phyloP scores from a whole-genome alignment of 1,140 invertebrate genomes.

The Micrasema longulum region DNA sequence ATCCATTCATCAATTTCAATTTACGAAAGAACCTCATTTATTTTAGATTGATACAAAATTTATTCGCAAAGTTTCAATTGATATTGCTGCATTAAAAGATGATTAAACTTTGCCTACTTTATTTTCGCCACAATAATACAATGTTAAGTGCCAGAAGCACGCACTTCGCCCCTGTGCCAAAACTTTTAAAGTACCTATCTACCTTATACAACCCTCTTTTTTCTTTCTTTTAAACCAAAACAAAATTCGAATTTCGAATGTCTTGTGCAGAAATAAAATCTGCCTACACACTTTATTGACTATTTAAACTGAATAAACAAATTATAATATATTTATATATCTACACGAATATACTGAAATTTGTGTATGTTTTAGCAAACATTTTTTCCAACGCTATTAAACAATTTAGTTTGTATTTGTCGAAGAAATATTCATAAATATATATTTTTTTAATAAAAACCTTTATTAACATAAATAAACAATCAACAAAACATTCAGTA shows the following conservation, averaged over 20 bases:
- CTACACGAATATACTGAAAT: too few species aligned
- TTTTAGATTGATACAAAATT: constrained; percentile 29
- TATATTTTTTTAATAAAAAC: too few species aligned
- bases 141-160: constrained; percentile 18
- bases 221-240: not conserved
- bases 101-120: constrained; percentile 39
- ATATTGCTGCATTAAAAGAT: constrained; percentile 30
- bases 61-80: constrained; percentile 26
- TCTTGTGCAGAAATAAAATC: constrained; percentile 29
- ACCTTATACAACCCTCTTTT: constrained; percentile 1
- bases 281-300: not conserved
- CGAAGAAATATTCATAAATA: too few species aligned
- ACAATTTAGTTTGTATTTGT: too few species aligned
- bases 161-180: constrained; percentile 10
- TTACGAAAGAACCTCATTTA: too few species aligned
- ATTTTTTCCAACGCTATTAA: too few species aligned
- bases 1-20: too few species aligned
- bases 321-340: too few species aligned
- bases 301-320: too few species aligned
- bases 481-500: too few species aligned
- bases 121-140: constrained; percentile 23
- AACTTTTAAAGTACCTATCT: constrained; percentile 1
- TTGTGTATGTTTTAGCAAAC: too few species aligned
- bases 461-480: too few species aligned
- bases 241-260: constrained; percentile 5